Percentiles rank a stretch among this genome's conserved stretches.
These are phyloP conservation scores for Biston betularia DNA, from an alignment of 2,888 invertebrate species.

Conservation along the genomic window DNA sequence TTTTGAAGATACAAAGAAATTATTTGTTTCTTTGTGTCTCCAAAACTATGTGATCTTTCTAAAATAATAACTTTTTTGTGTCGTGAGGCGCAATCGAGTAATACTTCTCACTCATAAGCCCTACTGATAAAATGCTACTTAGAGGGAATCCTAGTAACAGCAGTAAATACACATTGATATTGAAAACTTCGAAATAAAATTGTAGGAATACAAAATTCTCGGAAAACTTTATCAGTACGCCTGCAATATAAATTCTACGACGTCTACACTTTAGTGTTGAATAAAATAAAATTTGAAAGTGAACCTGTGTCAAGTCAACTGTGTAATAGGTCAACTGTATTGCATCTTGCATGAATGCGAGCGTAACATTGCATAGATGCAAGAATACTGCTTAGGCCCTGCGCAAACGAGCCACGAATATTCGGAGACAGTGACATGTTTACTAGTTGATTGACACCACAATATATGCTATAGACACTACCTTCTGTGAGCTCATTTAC, in stretches of 20 bases:
- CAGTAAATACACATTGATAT: background rate
- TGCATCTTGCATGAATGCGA: conserved; percentile 33
- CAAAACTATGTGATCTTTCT: too few relatives aligned
- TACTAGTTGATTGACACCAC: too few relatives aligned
- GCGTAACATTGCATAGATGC: conserved; percentile 22
- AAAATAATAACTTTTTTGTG: too few relatives aligned
- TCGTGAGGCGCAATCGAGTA: too few relatives aligned
- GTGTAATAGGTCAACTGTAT: conserved; percentile 45
- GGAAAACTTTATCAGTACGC: conserved; percentile 9
- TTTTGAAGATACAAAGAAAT: too few relatives aligned
- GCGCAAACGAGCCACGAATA: too few relatives aligned
- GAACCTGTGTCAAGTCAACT: conserved; percentile 41
- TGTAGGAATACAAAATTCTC: conserved; percentile 7
- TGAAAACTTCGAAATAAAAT: background rate
- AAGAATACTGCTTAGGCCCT: background rate
- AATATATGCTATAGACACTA: too few relatives aligned
- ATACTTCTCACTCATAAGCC: too few relatives aligned
- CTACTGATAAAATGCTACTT: too few relatives aligned
- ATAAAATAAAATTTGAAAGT: conserved; percentile 33
- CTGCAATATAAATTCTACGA: conserved; percentile 21
- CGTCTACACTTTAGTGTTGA: conserved; percentile 15
- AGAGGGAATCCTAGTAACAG: background rate
- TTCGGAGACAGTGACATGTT: too few relatives aligned
- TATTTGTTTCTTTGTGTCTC: too few relatives aligned
- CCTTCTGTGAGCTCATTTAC: too few relatives aligned